Evolutionary conservation across 2,888 invertebrate species (phyloP).

Genomic region (Sisyra nigra): DNA sequence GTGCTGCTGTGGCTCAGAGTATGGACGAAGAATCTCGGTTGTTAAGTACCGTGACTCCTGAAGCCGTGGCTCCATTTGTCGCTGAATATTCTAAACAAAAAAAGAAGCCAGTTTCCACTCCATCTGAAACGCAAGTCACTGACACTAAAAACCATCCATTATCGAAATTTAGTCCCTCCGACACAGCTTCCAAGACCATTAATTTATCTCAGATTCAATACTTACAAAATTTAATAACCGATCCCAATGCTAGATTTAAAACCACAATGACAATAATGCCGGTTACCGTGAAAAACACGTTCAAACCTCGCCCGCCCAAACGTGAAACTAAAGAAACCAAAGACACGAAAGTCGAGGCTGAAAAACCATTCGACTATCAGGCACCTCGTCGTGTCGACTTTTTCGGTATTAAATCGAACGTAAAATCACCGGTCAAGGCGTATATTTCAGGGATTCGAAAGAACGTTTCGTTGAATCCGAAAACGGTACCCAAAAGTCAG

Average conservation of each 20-base stretch:
- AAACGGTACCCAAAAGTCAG: not conserved
- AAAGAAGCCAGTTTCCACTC: not conserved
- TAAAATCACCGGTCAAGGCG: not conserved
- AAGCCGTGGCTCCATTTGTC: not conserved
- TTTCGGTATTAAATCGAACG: not conserved
- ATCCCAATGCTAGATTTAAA: conserved; percentile 2
- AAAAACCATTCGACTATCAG: not conserved
- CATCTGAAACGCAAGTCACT: not conserved
- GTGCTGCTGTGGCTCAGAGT: no score
- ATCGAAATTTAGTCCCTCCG: not conserved
- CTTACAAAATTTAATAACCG: conserved; percentile 3
- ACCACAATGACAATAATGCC: conserved; percentile 4
- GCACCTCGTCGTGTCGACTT: not conserved
- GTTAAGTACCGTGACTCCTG: conserved; percentile 2
- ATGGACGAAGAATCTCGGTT: not conserved
- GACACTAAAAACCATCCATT: not conserved
- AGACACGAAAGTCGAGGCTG: not conserved
- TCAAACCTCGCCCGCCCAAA: not conserved
- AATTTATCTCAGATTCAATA: not conserved
- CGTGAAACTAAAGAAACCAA: not conserved
- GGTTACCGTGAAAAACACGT: conserved; percentile 1
- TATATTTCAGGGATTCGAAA: not conserved
- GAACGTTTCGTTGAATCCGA: not conserved
- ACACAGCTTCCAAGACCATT: not conserved
- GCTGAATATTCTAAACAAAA: conserved; percentile 2